Base-by-base conservation (phyloP, 2,113 vertebrate species). In the Chrysochloris asiatica region DNA sequence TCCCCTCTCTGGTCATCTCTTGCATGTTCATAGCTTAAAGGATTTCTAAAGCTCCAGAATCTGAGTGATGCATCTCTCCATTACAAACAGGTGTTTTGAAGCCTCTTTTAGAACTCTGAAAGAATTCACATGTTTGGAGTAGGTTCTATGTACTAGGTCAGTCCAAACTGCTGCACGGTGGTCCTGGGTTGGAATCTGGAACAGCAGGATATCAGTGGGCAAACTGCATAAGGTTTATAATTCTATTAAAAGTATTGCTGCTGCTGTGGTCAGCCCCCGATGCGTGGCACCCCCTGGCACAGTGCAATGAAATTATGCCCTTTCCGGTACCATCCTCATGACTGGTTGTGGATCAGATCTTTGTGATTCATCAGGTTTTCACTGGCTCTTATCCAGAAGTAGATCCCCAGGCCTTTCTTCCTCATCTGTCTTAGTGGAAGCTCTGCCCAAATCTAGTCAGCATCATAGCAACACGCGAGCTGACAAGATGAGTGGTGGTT, bases 1-100 rank as follows among this genome's bases (percentile, higher is more conserved):
- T 83, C 93, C 87, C 93, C 65, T 88, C 90, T 93, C 89, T 81
- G 88, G 72, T 81, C 95, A 92, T 90, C 94, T 91, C 75, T 81
- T 91, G 10, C 90, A 72, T 93, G 88, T 90, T 73, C 92, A 28
- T 47, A 92, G 77, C 92, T 85, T 84, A 81, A 76, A 41, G 61
- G 50, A 36, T 30, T 94, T 45, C 65, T 59, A 12, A 82, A 88
- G 59, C 52, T 47, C 72, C 43, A 22, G 50, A 79, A 47, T 17
- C 4, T 13, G 72, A 50, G 80, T 33, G 38, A 10, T 21, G 3
- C 14, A 30, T 30, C 59, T 45, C 19, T 5, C 8, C 3, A 2
- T 28, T 50, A 14, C 54, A 0, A 8, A 56, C 19, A n/a, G 84
- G 63, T 61, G 36, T 48, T 78, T 72, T 38, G 36, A 47, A 80